Evolutionary conservation across 2,888 invertebrate genomes (phyloP).

Genomic region (Choreutis nemorana): DNA sequence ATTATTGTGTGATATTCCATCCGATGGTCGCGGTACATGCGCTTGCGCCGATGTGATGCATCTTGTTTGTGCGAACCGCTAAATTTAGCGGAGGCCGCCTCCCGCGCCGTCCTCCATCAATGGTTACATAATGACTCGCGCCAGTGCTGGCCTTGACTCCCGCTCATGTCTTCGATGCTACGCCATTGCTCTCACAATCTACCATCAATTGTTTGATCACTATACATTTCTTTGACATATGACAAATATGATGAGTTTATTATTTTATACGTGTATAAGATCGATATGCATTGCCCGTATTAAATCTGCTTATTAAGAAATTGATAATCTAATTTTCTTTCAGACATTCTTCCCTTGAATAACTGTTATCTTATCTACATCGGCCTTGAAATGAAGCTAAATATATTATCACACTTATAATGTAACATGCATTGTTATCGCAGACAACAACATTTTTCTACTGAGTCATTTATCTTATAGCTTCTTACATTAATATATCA

Average conservation of each 20-base stretch:
- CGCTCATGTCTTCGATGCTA: constrained; percentile 34
- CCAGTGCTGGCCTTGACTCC: constrained; percentile 60
- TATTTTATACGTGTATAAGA: too few species aligned
- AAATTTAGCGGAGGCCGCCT: constrained; percentile 48
- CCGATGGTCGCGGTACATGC: constrained; percentile 16
- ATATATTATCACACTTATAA: too few species aligned
- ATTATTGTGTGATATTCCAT: constrained; percentile 9
- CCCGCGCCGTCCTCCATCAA: constrained; percentile 32
- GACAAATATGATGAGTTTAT: too few species aligned
- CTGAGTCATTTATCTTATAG: too few species aligned
- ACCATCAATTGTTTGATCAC: too few species aligned
- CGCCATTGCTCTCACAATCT: too few species aligned
- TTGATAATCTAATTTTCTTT: constrained; percentile 4
- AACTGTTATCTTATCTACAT: constrained; percentile 29
- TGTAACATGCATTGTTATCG: too few species aligned
- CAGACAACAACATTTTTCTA: too few species aligned
- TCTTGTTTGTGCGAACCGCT: constrained; percentile 51
- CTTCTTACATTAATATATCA: too few species aligned
- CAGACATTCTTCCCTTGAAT: constrained; percentile 12
- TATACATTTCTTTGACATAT: too few species aligned
- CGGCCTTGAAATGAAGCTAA: constrained; percentile 28
- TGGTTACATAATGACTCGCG: constrained; percentile 55
- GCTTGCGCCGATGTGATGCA: constrained; percentile 26
- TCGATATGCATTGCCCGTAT: too few species aligned
- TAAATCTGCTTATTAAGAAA: too few species aligned